Percentiles rank a stretch among this genome's conserved stretches.
Evolutionary conservation across 2,113 vertebrate genomes (phyloP).

Genomic region (Emydura subglobosa): DNA sequence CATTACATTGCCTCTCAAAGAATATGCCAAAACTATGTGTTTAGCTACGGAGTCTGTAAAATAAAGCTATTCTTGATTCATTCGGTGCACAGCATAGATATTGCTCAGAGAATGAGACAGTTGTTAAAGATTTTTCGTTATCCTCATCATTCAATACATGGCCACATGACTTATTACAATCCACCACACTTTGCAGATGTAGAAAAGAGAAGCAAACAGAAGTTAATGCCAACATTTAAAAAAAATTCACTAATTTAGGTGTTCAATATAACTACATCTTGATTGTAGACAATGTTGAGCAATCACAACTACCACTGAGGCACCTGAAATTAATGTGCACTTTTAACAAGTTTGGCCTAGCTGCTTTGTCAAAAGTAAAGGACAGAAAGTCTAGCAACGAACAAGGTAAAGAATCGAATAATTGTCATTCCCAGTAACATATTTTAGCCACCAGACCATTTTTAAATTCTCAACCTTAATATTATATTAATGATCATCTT

Average conservation of each 20-base stretch:
- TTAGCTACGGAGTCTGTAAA: neutral
- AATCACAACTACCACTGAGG: neutral
- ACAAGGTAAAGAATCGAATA: neutral
- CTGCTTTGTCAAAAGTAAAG: neutral
- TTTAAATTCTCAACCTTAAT: neutral
- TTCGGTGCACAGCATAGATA: neutral
- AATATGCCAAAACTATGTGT: neutral
- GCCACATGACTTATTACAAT: neutral
- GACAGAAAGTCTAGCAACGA: neutral
- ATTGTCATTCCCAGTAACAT: neutral
- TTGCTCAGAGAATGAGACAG: neutral
- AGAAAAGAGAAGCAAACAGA: neutral
- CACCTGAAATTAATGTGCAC: neutral
- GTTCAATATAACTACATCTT: neutral
- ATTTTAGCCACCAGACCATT: neutral
- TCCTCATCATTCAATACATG: neutral
- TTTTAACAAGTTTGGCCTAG: neutral
- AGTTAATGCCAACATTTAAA: neutral
- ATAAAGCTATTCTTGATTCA: neutral
- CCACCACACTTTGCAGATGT: neutral
- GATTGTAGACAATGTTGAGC: neutral
- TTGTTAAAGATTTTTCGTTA: neutral
- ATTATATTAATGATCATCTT: neutral
- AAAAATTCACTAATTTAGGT: neutral
- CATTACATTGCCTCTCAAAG: neutral